Base-by-base conservation (phyloP, 2,797 vertebrate genomes). In the Bothrops alternatus region DNA sequence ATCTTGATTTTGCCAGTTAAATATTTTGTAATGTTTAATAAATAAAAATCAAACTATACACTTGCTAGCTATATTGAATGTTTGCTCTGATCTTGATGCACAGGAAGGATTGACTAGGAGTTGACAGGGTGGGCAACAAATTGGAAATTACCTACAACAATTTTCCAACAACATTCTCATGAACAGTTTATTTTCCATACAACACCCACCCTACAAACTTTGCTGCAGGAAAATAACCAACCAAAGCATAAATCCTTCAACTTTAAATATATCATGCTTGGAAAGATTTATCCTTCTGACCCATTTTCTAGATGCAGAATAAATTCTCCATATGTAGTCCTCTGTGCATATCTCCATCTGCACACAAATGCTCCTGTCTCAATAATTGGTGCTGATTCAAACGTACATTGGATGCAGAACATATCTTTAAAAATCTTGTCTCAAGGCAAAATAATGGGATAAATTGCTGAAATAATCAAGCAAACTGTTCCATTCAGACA, bases 251-350 rank as follows among this genome's bases (percentile, higher is more conserved):
- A 88, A 37, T 2, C 42, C 58, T 28, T 69, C 92, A 93, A 90
- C 47, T 32, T 86, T 88, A 14, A 0, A 0, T 42, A 86, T 87
- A 90, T 11, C 90, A 16, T 13, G 53, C 91, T 91, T 82, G 50
- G 86, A 94, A 95, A 89, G 1, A 73, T 73, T 18, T 32, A 73
- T 73, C 65, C 65, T 69, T 32, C 65, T 73, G n/a, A 37, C n/a
- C 65, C 65, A 37, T 73, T 73, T 37, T 73, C 14, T 37, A 73
- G n/a, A 18, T 73, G n/a, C n/a, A 73, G n/a, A 73, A 73, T 73
- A 37, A 37, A 73, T 73, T 73, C 14, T 89, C 23, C 28, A 90
- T 93, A 90, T 90, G 11, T 0, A 47, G 47, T 88, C 91, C 37
- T 28, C 12, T 2, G n/a, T 42, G 56, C 25, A 57, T 32, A 18